Evolutionary conservation across 1,140 invertebrate genomes (phyloP).

Genomic region (Hycleus phaleratus): DNA sequence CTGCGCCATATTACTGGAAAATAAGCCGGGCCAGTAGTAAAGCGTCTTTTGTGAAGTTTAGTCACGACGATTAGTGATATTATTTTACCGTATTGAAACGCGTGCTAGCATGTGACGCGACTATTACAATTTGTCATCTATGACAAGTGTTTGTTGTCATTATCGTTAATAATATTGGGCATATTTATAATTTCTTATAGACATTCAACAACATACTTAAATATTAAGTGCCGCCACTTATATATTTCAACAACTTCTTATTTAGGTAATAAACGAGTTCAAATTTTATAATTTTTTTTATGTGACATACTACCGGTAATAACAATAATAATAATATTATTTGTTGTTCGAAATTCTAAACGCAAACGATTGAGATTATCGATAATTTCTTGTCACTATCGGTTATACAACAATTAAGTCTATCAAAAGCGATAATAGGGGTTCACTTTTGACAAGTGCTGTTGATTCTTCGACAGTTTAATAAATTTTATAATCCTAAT

Average conservation of each 20-base stretch:
- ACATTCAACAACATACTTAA: conserved; percentile 7
- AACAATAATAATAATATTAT: too few species aligned
- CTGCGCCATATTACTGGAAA: conserved; percentile 23
- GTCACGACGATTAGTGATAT: conserved; percentile 8
- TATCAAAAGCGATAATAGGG: too few species aligned
- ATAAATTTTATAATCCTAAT: too few species aligned
- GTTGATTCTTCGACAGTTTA: too few species aligned
- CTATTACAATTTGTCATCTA: conserved; percentile 6
- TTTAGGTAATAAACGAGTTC: background rate
- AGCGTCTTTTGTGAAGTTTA: conserved; percentile 17
- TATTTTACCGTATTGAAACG: conserved; percentile 17
- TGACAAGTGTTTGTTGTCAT: conserved; percentile 11
- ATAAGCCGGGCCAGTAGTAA: conserved; percentile 14
- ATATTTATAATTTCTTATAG: background rate
- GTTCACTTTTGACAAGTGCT: too few species aligned
- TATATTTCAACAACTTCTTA: background rate
- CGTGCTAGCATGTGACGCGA: conserved; percentile 26
- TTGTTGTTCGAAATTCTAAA: too few species aligned
- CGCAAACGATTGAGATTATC: too few species aligned
- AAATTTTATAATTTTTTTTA: too few species aligned
- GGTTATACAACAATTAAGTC: too few species aligned
- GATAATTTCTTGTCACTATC: too few species aligned
- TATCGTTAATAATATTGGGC: background rate
- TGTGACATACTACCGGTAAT: too few species aligned
- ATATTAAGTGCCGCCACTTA: conserved; percentile 9